These are phyloP conservation scores for Nebria salina DNA, from an alignment of 2,888 invertebrate genomes.

Conservation along the genomic window DNA sequence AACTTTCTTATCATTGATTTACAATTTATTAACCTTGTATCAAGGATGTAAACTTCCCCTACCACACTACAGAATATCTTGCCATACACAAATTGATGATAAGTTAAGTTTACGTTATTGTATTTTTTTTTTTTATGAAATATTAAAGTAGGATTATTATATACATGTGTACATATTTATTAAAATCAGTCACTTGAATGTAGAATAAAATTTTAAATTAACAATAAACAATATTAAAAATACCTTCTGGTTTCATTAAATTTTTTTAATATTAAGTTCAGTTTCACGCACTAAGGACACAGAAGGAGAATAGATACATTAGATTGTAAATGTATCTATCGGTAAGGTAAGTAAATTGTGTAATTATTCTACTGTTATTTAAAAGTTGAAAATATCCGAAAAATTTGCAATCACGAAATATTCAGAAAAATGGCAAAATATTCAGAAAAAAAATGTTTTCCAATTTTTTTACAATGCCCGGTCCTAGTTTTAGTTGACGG, in stretches of 20 bases:
- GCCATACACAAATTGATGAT: constrained; percentile 64
- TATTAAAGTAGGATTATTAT: constrained; percentile 33
- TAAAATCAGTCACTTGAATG: constrained; percentile 45
- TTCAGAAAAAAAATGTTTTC: too few species aligned
- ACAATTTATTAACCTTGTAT: constrained; percentile 56
- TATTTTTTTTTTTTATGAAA: constrained; percentile 36
- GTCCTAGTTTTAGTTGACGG: too few species aligned
- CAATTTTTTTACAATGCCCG: too few species aligned
- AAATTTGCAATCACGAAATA: too few species aligned
- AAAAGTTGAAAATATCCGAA: too few species aligned
- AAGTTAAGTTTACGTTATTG: constrained; percentile 24
- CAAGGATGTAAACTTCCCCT: constrained; percentile 57
- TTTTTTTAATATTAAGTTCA: not conserved
- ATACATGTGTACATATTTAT: constrained; percentile 44
- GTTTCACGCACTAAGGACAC: too few species aligned
- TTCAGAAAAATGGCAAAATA: too few species aligned
- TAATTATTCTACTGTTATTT: too few species aligned
- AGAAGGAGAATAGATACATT: too few species aligned
- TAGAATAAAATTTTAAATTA: constrained; percentile 45
- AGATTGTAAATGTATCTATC: too few species aligned
- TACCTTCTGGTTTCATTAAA: not conserved
- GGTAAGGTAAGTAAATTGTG: too few species aligned
- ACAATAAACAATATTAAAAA: constrained; percentile 42
- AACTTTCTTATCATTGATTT: constrained; percentile 46
- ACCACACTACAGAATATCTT: constrained; percentile 52